Conservation (phyloP, 2,888 invertebrate species). For the Torymus tubicola region DNA sequence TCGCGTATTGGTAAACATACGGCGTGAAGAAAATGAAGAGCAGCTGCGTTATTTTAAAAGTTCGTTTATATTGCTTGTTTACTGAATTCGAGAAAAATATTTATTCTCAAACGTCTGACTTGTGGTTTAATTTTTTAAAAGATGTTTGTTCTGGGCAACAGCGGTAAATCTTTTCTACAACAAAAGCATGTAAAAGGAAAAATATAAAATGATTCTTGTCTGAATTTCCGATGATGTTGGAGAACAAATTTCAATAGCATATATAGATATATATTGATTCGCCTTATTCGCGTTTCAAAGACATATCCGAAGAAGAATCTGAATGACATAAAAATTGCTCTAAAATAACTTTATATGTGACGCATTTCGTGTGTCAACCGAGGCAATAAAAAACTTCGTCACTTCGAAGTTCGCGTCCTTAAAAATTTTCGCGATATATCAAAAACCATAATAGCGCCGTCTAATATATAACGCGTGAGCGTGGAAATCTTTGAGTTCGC, state of each 20-base stretch:
- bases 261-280: no score
- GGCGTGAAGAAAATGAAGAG: background rate
- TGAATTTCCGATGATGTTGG: no score
- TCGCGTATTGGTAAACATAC: background rate
- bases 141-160: no score
- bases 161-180: no score
- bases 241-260: no score
- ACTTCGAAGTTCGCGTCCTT: constrained; percentile 7
- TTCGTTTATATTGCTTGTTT: background rate
- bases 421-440: constrained; percentile 38
- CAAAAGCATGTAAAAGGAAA: no score
- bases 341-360: constrained; percentile 7
- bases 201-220: no score
- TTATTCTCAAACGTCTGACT: no score
- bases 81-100: no score
- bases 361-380: constrained; percentile 13
- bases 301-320: background rate
- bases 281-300: no score
- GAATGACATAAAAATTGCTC: background rate
- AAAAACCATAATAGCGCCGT: constrained; percentile 25
- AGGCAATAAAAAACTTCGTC: constrained; percentile 11
- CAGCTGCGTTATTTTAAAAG: constrained; percentile 4
- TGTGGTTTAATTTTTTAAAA: no score
- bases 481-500: constrained; percentile 18
- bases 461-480: constrained; percentile 21